Conservation (phyloP, 2,797 vertebrate genomes). For the Ptychobarbus kaznakovi region DNA sequence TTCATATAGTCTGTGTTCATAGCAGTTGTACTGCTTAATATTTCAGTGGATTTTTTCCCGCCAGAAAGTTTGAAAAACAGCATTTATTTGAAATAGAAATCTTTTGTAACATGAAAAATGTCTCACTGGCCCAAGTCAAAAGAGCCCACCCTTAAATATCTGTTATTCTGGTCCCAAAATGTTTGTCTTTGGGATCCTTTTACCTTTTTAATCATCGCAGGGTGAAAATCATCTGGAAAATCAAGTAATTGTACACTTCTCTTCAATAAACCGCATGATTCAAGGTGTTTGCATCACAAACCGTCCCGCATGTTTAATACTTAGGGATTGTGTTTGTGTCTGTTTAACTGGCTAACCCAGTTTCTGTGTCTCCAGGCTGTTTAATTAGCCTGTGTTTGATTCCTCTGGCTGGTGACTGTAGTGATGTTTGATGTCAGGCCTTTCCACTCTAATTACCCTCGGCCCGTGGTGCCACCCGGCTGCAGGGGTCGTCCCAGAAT, state of each 20-base stretch:
- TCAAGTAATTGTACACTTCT: not conserved
- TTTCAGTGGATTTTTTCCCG: not conserved
- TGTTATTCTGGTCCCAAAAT: not conserved
- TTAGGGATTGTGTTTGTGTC: not conserved
- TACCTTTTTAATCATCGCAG: not conserved
- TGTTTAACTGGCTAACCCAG: slow-evolving; percentile 46
- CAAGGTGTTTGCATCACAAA: not conserved
- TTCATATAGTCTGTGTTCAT: not conserved
- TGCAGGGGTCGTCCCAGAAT: slow-evolving; percentile 19
- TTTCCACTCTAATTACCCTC: slow-evolving; percentile 47
- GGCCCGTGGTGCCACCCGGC: slow-evolving; percentile 38
- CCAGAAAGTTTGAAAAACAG: not conserved
- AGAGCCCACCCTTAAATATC: not conserved
- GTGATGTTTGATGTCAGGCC: slow-evolving; percentile 56
- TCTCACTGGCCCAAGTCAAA: not conserved
- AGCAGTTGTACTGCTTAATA: not conserved
- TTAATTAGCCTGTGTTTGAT: slow-evolving; percentile 58
- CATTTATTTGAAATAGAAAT: not conserved
- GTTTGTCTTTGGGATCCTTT: not conserved
- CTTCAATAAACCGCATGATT: not conserved
- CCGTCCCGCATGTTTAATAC: not conserved
- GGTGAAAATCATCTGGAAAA: not conserved
- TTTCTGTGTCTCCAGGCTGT: slow-evolving; percentile 40
- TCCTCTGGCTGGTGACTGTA: slow-evolving; percentile 37
- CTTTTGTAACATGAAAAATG: not conserved